These are phyloP conservation scores for Anastatus disparis DNA, from an alignment of 1,140 invertebrate genomes.

Conservation along the genomic window DNA sequence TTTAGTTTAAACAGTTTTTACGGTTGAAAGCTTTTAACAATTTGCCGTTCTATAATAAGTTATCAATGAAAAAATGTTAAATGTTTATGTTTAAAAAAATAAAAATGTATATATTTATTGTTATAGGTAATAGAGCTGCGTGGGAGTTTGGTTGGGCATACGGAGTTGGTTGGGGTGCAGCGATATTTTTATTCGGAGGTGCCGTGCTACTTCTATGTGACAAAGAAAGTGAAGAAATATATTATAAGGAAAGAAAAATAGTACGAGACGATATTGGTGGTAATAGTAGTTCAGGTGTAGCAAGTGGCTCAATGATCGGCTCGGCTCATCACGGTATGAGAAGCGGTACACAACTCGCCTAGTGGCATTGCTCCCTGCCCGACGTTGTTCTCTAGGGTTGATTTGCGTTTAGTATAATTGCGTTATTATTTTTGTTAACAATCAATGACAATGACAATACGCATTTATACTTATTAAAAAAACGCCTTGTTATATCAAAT, in stretches of 20 bases:
- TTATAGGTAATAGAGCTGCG: conserved; percentile 83
- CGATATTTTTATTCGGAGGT: conserved; percentile 94
- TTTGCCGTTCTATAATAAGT: too few relatives aligned
- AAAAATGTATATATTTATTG: too few relatives aligned
- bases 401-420: too few relatives aligned
- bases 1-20: too few relatives aligned
- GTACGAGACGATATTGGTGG: conserved; percentile 76
- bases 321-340: conserved; percentile 53
- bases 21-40: too few relatives aligned
- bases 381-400: conserved; percentile 76
- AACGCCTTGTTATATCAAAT: too few relatives aligned
- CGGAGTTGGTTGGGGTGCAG: conserved; percentile 95
- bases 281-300: conserved; percentile 46
- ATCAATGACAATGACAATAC: too few relatives aligned
- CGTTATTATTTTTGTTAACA: too few relatives aligned
- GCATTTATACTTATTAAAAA: too few relatives aligned
- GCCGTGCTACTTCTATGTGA: conserved; percentile 94
- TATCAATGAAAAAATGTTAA: too few relatives aligned
- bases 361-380: conserved; percentile 82
- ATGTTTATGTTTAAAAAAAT: too few relatives aligned
- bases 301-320: conserved; percentile 41
- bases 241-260: conserved; percentile 95
- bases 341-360: conserved; percentile 68
- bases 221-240: conserved; percentile 98
- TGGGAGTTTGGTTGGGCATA: conserved; percentile 99